Evolutionary conservation across 2,797 vertebrate species (phyloP).

Genomic region (Artibeus jamaicensis): DNA sequence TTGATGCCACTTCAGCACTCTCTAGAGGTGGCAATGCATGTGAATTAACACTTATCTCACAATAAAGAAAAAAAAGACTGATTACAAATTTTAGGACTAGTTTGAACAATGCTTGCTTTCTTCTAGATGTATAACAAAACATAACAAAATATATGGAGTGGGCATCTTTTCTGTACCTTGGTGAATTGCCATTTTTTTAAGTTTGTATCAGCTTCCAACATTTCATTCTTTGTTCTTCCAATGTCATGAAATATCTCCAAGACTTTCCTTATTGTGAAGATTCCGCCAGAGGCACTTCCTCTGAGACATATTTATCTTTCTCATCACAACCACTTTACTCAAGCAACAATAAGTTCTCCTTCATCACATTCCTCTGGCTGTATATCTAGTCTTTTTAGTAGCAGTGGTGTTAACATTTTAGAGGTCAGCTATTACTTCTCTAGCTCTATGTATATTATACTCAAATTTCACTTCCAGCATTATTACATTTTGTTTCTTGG

Average conservation of each 20-base stretch:
- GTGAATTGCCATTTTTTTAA: neutral
- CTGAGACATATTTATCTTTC: neutral
- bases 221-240: neutral
- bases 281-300: neutral
- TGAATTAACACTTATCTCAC: neutral
- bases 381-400: neutral
- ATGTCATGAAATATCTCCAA: neutral
- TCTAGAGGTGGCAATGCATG: neutral
- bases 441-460: neutral
- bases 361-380: neutral
- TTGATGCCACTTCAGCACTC: too few relatives aligned
- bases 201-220: neutral
- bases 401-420: neutral
- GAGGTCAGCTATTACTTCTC: neutral
- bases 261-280: neutral
- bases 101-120: neutral
- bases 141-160: neutral
- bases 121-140: neutral
- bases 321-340: neutral
- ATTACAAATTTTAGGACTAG: neutral
- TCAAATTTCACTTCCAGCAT: neutral
- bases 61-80: neutral
- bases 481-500: neutral
- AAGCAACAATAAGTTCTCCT: neutral
- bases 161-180: neutral